Evolutionary conservation across 2,113 vertebrate genomes (phyloP), one percentile per base, ranked within the genome.

Genomic region (Dromaius novaehollandiae): DNA sequence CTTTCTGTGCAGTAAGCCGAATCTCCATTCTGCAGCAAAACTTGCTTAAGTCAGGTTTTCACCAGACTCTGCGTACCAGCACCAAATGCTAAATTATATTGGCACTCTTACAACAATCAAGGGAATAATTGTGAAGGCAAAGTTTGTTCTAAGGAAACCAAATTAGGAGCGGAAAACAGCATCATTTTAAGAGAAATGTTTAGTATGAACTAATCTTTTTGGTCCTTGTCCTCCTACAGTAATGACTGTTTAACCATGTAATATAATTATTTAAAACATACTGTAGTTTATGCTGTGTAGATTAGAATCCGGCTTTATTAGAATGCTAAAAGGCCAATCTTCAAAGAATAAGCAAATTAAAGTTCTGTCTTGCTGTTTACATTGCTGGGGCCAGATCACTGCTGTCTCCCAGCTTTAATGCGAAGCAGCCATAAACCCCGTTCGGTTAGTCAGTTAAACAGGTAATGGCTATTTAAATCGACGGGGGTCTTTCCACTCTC

Each of bases 41-140:
- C 77, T 97, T 96, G 94, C 96, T 95, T 93, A 90, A 96, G 97
- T 97, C 90, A 97, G 97, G 89, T 80, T 97, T 97, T 95, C 91
- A 73, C 94, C 89, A 92, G 88, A 66, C 85, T 93, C 61, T 91
- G 50, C 87, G 56, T 92, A 94, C 76, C 84, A 93, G 50, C 61
- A 92, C 82, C 91, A 96, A 92, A 91, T 93, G 93, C 63, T 97
- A 96, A 96, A 96, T 96, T 96, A 94, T 56, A 42, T 82, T 96
- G 94, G 92, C 90, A 74, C 83, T 65, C 70, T 94, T 94, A 93
- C 94, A 94, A 86, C 91, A 96, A 96, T 89, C 90, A 86, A 87
- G 96, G 89, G 94, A 95, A 65, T 97, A 96, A 97, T 96, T 95
- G 90, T 77, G 71, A 85, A 96, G 65, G 90, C 44, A 3, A 97